A percentile compares a stretch with the other conserved stretches of the same genome.
These are phyloP conservation scores for Holotrichia oblita DNA, from an alignment of 1,140 invertebrate species.

Conservation along the genomic window DNA sequence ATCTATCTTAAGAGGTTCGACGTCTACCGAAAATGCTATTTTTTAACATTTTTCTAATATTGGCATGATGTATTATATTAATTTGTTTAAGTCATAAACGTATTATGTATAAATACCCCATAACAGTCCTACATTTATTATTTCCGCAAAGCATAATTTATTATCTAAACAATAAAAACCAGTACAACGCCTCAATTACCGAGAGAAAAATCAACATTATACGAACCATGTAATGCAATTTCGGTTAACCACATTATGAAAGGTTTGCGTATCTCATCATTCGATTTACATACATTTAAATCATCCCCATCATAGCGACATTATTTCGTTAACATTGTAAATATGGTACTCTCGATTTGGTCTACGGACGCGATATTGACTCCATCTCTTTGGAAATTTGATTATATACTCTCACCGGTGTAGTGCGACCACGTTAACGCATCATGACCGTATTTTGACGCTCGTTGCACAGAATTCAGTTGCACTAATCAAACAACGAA, in stretches of 20 bases:
- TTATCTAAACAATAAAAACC: no score
- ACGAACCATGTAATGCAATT: no score
- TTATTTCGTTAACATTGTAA: constrained; percentile 9
- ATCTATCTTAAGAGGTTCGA: no score
- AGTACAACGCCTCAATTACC: no score
- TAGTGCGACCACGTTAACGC: not conserved
- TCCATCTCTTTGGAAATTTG: not conserved
- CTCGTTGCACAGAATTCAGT: not conserved
- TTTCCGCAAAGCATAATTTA: no score
- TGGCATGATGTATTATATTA: no score
- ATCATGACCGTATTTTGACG: not conserved
- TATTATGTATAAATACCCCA: no score
- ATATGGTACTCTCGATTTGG: constrained; percentile 6
- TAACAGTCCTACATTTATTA: no score
- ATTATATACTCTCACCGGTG: not conserved
- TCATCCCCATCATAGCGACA: not conserved
- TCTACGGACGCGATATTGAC: not conserved
- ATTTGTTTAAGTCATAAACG: no score
- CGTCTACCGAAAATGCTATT: no score
- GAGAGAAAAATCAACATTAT: no score
- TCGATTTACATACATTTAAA: constrained; percentile 7
- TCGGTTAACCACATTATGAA: not conserved
- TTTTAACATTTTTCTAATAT: no score
- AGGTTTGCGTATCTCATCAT: not conserved
- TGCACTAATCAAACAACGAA: not conserved